A percentile compares a stretch with the other conserved stretches of the same genome.
Evolutionary conservation across 2,888 invertebrate genomes (phyloP).

Genomic region (Clusia tigrina): DNA sequence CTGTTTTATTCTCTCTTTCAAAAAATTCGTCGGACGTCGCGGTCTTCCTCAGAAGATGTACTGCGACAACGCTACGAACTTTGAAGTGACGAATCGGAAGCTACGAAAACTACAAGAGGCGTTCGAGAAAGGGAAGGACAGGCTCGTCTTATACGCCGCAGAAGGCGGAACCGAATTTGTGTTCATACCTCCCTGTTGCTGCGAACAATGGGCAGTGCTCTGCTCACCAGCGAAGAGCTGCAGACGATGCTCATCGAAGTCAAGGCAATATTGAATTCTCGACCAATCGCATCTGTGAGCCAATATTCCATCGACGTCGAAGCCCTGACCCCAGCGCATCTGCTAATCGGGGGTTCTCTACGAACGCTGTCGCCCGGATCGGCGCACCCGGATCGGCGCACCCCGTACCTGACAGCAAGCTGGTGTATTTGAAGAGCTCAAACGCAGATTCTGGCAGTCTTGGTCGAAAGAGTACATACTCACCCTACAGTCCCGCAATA

Average conservation of each 20-base stretch:
- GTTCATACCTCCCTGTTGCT: constrained; percentile 33
- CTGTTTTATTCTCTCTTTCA: constrained; percentile 29
- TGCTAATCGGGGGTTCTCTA: constrained; percentile 31
- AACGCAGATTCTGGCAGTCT: constrained; percentile 10
- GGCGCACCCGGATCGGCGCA: neutral
- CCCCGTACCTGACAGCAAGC: neutral
- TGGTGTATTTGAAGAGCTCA: neutral
- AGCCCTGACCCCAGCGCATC: too few relatives aligned
- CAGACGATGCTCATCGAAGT: too few relatives aligned
- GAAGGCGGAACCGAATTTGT: constrained; percentile 23
- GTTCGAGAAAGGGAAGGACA: neutral
- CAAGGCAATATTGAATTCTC: too few relatives aligned
- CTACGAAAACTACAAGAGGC: constrained; percentile 3
- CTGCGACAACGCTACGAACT: constrained; percentile 32
- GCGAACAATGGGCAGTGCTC: too few relatives aligned
- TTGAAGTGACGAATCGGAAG: constrained; percentile 20
- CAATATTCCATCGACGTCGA: too few relatives aligned
- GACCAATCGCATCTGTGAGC: too few relatives aligned
- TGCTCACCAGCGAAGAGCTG: too few relatives aligned
- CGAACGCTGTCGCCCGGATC: constrained; percentile 7
- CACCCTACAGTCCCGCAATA: constrained; percentile 17
- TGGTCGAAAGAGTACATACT: constrained; percentile 27
- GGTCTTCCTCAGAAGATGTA: constrained; percentile 20
- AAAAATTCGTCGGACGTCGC: constrained; percentile 22
- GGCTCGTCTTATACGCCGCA: constrained; percentile 11